phyloP scores from a whole-genome alignment of 2,113 vertebrate species.

The Herpetotheres cachinnans region DNA sequence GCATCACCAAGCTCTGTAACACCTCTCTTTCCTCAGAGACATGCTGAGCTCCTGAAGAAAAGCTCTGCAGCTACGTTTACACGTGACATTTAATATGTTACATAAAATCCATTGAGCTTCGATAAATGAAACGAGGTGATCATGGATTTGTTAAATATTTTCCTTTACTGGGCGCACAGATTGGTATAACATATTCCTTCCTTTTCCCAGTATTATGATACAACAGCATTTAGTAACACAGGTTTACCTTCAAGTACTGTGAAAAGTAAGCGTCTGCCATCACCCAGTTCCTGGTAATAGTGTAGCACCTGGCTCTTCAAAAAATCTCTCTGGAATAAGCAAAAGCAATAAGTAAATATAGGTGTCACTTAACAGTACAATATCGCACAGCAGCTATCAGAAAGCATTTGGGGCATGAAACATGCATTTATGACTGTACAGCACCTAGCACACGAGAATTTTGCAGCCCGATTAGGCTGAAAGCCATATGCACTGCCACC shows the following conservation, averaged over 20 bases:
- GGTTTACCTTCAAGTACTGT: background rate
- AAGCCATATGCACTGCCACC: background rate
- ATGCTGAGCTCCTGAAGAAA: background rate
- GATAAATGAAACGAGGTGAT: background rate
- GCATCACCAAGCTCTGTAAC: background rate
- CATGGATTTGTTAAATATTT: background rate
- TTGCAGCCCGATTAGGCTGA: background rate
- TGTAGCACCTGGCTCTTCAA: background rate
- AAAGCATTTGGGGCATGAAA: background rate
- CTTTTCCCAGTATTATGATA: background rate
- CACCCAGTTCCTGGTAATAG: background rate
- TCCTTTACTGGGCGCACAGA: background rate
- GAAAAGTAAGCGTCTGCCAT: background rate
- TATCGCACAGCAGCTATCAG: background rate
- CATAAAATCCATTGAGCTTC: background rate
- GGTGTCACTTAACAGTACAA: background rate
- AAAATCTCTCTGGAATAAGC: background rate
- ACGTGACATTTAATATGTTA: background rate
- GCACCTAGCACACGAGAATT: background rate
- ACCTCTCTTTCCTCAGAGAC: background rate
- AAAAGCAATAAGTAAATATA: background rate
- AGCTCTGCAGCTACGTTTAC: background rate
- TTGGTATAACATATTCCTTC: accelerated
- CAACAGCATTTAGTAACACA: background rate
- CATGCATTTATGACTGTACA: background rate